Percentiles rank a stretch among this genome's conserved stretches.
Evolutionary conservation across 2,888 invertebrate species (phyloP).

Genomic region (Brenthis ino): DNA sequence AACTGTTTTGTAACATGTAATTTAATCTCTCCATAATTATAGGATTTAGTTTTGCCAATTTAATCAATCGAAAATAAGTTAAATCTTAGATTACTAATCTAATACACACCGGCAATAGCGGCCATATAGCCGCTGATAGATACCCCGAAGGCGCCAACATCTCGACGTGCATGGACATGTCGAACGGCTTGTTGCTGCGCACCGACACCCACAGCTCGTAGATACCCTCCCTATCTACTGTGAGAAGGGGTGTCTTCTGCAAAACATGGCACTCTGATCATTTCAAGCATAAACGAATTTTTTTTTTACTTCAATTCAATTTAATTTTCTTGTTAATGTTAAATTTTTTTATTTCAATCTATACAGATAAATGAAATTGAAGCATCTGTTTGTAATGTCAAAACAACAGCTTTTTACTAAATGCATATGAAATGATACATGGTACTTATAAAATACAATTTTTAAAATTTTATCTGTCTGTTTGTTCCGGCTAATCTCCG

Average conservation of each 20-base stretch:
- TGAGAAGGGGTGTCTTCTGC: constrained; percentile 74
- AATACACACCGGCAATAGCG: constrained; percentile 87
- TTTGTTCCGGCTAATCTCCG: too few species aligned
- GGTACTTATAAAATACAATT: too few species aligned
- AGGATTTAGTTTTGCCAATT: not conserved
- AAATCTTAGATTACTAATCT: too few species aligned
- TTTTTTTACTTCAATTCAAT: not conserved
- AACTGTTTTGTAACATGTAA: too few species aligned
- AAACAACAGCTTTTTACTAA: too few species aligned
- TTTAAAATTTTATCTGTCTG: too few species aligned
- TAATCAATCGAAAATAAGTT: too few species aligned
- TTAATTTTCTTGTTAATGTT: not conserved
- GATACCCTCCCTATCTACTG: constrained; percentile 86
- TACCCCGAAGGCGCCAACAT: constrained; percentile 91
- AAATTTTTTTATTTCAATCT: too few species aligned
- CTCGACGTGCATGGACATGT: constrained; percentile 85
- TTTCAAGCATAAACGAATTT: not conserved
- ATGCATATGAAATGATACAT: too few species aligned
- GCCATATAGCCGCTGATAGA: constrained; percentile 94
- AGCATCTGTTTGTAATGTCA: too few species aligned
- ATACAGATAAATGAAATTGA: too few species aligned
- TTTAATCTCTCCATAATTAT: not conserved
- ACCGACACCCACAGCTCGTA: constrained; percentile 80
- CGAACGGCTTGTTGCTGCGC: constrained; percentile 69
- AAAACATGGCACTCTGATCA: constrained; percentile 3